Conservation (phyloP, 2,888 invertebrate genomes). For the Ophraella communa region DNA sequence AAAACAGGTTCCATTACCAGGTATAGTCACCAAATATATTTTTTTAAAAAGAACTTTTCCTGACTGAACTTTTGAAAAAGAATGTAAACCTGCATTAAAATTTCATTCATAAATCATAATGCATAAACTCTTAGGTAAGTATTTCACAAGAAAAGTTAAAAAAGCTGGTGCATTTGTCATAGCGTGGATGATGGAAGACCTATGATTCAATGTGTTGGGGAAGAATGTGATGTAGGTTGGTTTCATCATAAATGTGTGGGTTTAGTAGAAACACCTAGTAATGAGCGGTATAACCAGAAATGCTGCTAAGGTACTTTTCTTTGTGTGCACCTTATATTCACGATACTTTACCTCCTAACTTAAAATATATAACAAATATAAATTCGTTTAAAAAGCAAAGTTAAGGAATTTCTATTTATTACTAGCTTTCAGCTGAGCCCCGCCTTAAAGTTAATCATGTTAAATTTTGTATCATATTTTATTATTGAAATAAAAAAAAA, state of each 20-base stretch:
- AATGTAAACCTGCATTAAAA: background rate
- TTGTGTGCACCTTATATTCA: too few relatives aligned
- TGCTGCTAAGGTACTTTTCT: too few relatives aligned
- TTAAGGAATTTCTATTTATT: too few relatives aligned
- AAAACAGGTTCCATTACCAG: background rate
- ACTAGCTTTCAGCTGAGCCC: too few relatives aligned
- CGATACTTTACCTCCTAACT: too few relatives aligned
- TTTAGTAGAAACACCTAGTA: background rate
- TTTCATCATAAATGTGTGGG: constrained; percentile 5
- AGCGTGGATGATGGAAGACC: constrained; percentile 4
- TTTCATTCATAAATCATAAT: background rate
- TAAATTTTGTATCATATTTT: too few relatives aligned
- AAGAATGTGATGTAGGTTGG: constrained; percentile 13
- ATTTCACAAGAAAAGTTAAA: background rate
- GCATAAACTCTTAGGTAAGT: background rate
- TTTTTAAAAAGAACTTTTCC: too few relatives aligned
- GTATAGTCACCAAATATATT: too few relatives aligned
- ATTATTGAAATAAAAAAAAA: too few relatives aligned
- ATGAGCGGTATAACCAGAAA: background rate
- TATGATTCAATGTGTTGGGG: constrained; percentile 6
- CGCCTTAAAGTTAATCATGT: too few relatives aligned
- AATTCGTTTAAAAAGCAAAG: too few relatives aligned
- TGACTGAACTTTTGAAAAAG: background rate
- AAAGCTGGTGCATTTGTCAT: constrained; percentile 1
- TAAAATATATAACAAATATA: too few relatives aligned